Base-by-base conservation (phyloP, 2,797 vertebrate genomes). In the Hephaestus fuliginosus region DNA sequence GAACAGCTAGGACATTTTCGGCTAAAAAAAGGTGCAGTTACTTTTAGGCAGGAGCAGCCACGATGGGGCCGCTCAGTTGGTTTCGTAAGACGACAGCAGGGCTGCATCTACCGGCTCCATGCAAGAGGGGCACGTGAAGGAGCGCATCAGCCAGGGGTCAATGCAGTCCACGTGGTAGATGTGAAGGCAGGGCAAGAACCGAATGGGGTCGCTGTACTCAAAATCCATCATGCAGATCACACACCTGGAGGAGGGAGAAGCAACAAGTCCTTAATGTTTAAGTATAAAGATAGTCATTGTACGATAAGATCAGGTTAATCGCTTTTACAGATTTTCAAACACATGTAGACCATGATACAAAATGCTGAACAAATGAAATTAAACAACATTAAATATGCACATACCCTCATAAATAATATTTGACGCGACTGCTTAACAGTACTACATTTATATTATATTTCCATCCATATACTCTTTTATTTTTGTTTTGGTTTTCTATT, bases 141-240 rank as follows among this genome's bases (percentile, higher is more conserved):
- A 97, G 68, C 96, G 95, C 96, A 97, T 96, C 80, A 97, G 95
- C 96, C 97, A 97, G 58, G 95, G 86, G 46, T 97, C 97, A 39
- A 97, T 97, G 95, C 97, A 97, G 57, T 96, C 96, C 84, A 95
- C 86, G 2, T 97, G 97, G 90, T 97, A 97, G 90, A 95, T 95
- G 93, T 97, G 97, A 83, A 97, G 95, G 78, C 97, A 97, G 76
- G 97, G 97, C 89, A 97, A 85, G 91, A 97, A 97, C 86, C 96
- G 95, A 28, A 97, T 93, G 15, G 95, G 94, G 58, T 97, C 96
- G 0, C 96, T 95, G 1, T 94, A 96, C 75, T 96, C 96, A 78
- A 97, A 97, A 88, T 97, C 97, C 95, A 97, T 91, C 97, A 97
- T 97, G 93, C 97, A 97, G 94, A 97, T 97, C 84, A 97, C 97